These are phyloP conservation scores for Eucidaris tribuloides DNA, from an alignment of 35 echinoderm and acorn worm species.

Conservation along the genomic window DNA sequence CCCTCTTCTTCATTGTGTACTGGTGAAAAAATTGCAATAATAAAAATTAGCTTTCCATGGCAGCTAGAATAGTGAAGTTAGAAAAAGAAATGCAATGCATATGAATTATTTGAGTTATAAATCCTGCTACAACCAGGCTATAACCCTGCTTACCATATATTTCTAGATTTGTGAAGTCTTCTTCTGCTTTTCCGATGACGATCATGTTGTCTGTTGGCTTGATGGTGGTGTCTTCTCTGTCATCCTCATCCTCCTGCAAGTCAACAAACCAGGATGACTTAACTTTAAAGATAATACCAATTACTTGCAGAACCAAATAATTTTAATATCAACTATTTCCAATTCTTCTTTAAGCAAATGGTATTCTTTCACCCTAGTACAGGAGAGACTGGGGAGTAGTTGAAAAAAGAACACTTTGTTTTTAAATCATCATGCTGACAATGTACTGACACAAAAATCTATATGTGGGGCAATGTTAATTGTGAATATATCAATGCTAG, in stretches of 20 bases:
- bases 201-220: slow-evolving; percentile 85
- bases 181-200: slow-evolving; percentile 64
- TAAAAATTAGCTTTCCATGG: neutral
- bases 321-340: too few species aligned
- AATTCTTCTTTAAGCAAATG: neutral
- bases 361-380: too few species aligned
- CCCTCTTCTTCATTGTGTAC: slow-evolving; percentile 88
- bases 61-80: neutral
- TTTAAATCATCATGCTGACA: too few species aligned
- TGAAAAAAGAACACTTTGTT: too few species aligned
- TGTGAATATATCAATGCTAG: too few species aligned
- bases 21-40: slow-evolving; percentile 52
- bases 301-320: too few species aligned
- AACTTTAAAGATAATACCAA: too few species aligned
- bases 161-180: slow-evolving; percentile 75
- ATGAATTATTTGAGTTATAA: neutral
- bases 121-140: neutral
- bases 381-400: neutral
- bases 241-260: slow-evolving; percentile 50
- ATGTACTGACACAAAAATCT: too few species aligned
- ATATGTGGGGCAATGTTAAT: too few species aligned
- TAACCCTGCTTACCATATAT: slow-evolving; percentile 63
- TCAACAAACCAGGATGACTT: too few species aligned
- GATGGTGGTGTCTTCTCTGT: slow-evolving; percentile 68
- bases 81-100: too few species aligned